Evolutionary conservation across 2,797 vertebrate genomes (phyloP), one percentile per base, ranked within the genome.

Genomic region (Sylvilagus floridanus): DNA sequence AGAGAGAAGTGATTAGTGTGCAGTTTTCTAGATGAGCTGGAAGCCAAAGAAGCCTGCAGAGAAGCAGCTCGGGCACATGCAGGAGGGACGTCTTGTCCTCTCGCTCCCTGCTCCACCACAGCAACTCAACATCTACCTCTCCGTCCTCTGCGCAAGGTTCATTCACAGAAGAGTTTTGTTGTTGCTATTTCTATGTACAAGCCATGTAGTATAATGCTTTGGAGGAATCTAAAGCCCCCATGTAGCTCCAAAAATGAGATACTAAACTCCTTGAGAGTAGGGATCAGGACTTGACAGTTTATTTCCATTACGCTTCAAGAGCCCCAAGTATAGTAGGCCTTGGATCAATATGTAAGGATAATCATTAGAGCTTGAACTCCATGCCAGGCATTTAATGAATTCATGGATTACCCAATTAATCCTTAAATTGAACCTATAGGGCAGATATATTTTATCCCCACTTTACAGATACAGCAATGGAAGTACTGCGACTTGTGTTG

Each of bases 391-490:
- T 75, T 62, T 28, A 52, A 21, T 72, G 35, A 37, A 68, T 76
- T 66, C 52, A 42, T 57, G 2, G 54, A 42, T 65, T 50, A 84
- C 66, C 57, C 62, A 68, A 4, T 69, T 85, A 60, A 90, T 86
- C 54, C 68, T 93, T 90, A 78, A 71, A 66, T 83, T 65, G 96
- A 93, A 90, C 13, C 35, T 47, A 60, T 32, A 7, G 19, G 24
- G 19, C 75, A 68, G 22, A 69, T 42, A 30, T 62, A 22, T 54
- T 88, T 37, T 78, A 12, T 35, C 7, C n/a, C 60, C 85, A 68
- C 79, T 84, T 93, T 83, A 76, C 63, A 95, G 57, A 68, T 68
- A n/a, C 17, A 32, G 28, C 32, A 73, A 22, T 42, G 8, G 47
- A 85, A 32, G 26, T 57, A 47, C 7, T 79, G 13, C 69, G 65